Evolutionary conservation across 2,888 invertebrate genomes (phyloP).

Genomic region (Rhogogaster chlorosoma): DNA sequence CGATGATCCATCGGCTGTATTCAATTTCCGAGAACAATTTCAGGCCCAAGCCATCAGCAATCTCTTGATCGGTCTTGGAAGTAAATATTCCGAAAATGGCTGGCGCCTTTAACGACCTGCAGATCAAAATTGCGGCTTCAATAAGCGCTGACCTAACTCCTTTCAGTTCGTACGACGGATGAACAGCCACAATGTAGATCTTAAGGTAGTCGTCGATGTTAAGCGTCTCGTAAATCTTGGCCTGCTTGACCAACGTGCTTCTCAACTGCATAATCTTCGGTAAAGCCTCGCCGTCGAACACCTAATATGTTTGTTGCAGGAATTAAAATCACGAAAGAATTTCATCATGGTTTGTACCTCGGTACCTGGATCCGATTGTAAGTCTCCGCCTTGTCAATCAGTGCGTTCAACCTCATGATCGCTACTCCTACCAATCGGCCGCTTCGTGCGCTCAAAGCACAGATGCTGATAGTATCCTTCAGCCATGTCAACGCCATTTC

Average conservation of each 20-base stretch:
- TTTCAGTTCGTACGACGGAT: conserved; percentile 68
- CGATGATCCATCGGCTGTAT: conserved; percentile 77
- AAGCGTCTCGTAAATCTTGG: conserved; percentile 62
- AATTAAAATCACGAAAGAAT: not conserved
- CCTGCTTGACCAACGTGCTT: conserved; percentile 61
- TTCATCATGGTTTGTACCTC: too few relatives aligned
- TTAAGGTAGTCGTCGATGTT: conserved; percentile 58
- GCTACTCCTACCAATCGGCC: conserved; percentile 68
- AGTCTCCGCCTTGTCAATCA: conserved; percentile 63
- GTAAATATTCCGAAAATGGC: conserved; percentile 69
- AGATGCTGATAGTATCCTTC: conserved; percentile 69
- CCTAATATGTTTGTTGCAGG: conserved; percentile 56
- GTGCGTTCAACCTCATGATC: conserved; percentile 63
- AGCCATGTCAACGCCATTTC: conserved; percentile 66
- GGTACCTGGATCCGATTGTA: conserved; percentile 67
- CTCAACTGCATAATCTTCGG: conserved; percentile 64
- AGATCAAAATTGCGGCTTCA: conserved; percentile 60
- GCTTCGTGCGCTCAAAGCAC: conserved; percentile 66
- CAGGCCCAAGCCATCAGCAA: conserved; percentile 63
- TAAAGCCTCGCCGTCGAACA: conserved; percentile 62
- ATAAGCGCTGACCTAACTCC: conserved; percentile 64
- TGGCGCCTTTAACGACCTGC: conserved; percentile 59
- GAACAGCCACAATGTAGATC: conserved; percentile 68
- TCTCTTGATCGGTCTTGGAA: conserved; percentile 62
- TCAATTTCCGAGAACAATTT: conserved; percentile 71